Evolutionary conservation across 37 sponge, comb jelly and placozoan species (phyloP), one percentile per base, ranked within the genome.

Genomic region (Bolinopsis microptera): DNA sequence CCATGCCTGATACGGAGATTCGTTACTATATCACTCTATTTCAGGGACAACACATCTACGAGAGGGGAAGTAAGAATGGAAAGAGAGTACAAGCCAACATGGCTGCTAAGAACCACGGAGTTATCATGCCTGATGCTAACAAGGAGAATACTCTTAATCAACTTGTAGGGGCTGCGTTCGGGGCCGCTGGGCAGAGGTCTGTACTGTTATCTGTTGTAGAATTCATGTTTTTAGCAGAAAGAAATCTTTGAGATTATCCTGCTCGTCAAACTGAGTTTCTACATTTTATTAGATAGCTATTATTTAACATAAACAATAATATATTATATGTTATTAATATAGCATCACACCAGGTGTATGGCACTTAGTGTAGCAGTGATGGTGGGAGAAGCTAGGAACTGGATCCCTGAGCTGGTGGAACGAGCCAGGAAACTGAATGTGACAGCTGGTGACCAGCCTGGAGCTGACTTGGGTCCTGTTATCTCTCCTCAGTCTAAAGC

Each of bases 71-170:
- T 0, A 95, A 61, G 83, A 98, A 97, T 92, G 99, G 99, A 9
- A 98, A 98, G 95, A 94, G 99, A 94, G 99, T 98, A 23, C 99
- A 98, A 93, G 94, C 96, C 24, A 98, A 98, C 96, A 98, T 98
- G 99, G 99, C 97, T 26, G 99, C 99, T 26, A 98, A 98, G 96
- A 98, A 98, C 94, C 99, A 98, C 38, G 97, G 96, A 24, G 96
- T 98, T n/a, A 93, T 98, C n/a, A 69, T 97, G 95, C 99, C 99
- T 23, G 96, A 97, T 92, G 99, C 99, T 67, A 97, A 98, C 96
- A 98, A 97, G 94, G 99, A 98, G 92, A 96, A 97, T 93, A 97
- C 97, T 39, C 94, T 98, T 92, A 98, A 96, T 92, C 97, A 96
- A 95, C 92, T 98, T 93, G 96, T 95, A 32, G 99, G 99, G 21